Evolutionary conservation across 2,888 invertebrate genomes (phyloP).

Genomic region (Ypsolopha sequella): DNA sequence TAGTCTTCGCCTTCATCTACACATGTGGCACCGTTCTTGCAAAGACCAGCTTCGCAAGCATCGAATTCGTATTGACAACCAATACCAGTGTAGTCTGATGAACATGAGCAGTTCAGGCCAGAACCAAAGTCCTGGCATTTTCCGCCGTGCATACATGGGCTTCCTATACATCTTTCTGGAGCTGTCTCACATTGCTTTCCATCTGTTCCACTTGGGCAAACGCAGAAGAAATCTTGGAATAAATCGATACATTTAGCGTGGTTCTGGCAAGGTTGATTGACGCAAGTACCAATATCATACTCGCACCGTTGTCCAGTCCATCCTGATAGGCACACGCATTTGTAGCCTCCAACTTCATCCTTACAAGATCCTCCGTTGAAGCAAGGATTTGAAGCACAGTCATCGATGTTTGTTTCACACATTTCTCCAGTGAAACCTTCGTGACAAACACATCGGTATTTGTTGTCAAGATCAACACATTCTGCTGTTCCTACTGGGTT

Average conservation of each 20-base stretch:
- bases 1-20: constrained; percentile 88
- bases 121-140: constrained; percentile 97
- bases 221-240: constrained; percentile 92
- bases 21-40: constrained; percentile 94
- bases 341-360: constrained; percentile 87
- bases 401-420: constrained; percentile 90
- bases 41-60: constrained; percentile 90
- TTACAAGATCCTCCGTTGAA: constrained; percentile 90
- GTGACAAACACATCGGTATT: constrained; percentile 88
- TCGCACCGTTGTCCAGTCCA: constrained; percentile 92
- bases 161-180: constrained; percentile 93
- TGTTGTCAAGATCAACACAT: constrained; percentile 90
- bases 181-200: constrained; percentile 98
- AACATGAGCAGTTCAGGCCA: constrained; percentile 93
- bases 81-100: constrained; percentile 85
- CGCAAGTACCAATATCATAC: constrained; percentile 88
- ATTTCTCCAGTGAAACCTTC: constrained; percentile 88
- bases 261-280: constrained; percentile 90
- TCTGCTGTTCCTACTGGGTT: constrained; percentile 90
- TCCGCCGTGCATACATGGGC: constrained; percentile 96
- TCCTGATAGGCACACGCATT: constrained; percentile 85
- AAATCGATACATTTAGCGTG: constrained; percentile 92
- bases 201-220: constrained; percentile 95
- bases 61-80: constrained; percentile 96
- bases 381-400: constrained; percentile 88